A percentile compares a stretch with the other conserved stretches of the same genome.
Conservation (phyloP, 2,113 vertebrate genomes). For the Corythornis madagascariensis region DNA sequence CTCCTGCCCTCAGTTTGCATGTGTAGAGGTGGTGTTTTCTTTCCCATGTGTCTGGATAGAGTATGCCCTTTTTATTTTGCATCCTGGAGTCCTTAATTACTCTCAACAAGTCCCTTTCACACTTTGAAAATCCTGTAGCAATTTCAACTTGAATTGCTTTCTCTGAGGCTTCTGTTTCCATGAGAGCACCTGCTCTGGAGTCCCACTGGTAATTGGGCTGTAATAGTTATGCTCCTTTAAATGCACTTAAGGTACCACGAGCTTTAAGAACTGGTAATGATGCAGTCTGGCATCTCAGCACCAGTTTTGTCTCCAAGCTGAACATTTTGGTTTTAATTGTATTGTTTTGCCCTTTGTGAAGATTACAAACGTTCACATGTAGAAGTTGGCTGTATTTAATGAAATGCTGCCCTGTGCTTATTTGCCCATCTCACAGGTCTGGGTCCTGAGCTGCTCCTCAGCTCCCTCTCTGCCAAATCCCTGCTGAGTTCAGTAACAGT, state of each 20-base stretch:
- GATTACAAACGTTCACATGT: not conserved
- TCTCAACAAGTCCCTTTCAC: slow-evolving; percentile 40
- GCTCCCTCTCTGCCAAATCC: not conserved
- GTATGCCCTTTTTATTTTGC: not conserved
- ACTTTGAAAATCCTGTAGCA: slow-evolving; percentile 46
- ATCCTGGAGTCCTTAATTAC: slow-evolving; percentile 46
- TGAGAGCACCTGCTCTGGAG: slow-evolving; percentile 57
- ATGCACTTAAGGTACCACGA: slow-evolving; percentile 67
- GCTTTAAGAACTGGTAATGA: slow-evolving; percentile 16
- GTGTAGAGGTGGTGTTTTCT: not conserved
- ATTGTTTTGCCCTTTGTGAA: not conserved
- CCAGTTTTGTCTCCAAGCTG: not conserved
- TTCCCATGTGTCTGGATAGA: rapidly evolving
- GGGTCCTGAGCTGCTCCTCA: not conserved
- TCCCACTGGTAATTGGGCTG: slow-evolving; percentile 52
- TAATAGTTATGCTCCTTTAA: slow-evolving; percentile 71
- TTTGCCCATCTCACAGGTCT: not conserved
- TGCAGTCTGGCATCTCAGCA: slow-evolving; percentile 33
- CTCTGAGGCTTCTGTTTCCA: slow-evolving; percentile 42
- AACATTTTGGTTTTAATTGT: slow-evolving; percentile 20
- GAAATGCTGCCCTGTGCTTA: not conserved
- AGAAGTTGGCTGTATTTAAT: not conserved
- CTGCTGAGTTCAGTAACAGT: slow-evolving; percentile 7
- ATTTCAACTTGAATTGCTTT: slow-evolving; percentile 47
- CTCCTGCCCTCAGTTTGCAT: not conserved